Evolutionary conservation across 2,888 invertebrate species (phyloP).

Genomic region (Endomychus coccineus): DNA sequence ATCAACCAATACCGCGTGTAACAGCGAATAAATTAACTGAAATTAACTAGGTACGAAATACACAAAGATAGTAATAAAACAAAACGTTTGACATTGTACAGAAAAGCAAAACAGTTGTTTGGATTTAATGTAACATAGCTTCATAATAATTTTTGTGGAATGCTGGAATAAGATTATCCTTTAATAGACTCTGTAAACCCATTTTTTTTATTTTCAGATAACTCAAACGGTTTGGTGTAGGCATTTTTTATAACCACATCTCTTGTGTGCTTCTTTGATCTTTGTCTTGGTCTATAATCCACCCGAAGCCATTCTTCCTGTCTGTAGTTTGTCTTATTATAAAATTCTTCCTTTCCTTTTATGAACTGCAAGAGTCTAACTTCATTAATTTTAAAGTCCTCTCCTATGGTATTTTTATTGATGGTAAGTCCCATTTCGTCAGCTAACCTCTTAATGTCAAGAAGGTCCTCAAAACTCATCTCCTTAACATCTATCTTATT

Average conservation of each 20-base stretch:
- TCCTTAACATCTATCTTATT: constrained; percentile 1
- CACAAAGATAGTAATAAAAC: too few relatives aligned
- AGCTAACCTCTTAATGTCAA: constrained; percentile 22
- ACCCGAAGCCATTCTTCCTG: constrained; percentile 4
- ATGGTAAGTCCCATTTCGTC: constrained; percentile 10
- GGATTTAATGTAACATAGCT: not conserved
- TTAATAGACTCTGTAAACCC: not conserved
- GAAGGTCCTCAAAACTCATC: constrained; percentile 7
- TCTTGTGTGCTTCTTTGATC: not conserved
- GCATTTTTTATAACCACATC: not conserved
- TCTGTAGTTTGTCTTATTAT: not conserved
- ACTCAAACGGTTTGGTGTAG: not conserved
- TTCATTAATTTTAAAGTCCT: not conserved
- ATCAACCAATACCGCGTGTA: too few relatives aligned
- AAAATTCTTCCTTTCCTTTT: constrained; percentile 3
- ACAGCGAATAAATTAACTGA: too few relatives aligned
- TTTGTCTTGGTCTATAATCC: not conserved
- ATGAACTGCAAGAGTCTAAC: constrained; percentile 1
- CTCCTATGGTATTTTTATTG: constrained; percentile 1
- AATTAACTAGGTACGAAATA: too few relatives aligned
- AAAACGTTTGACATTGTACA: too few relatives aligned
- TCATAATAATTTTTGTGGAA: constrained; percentile 1
- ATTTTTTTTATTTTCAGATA: constrained; percentile 2
- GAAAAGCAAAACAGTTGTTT: constrained; percentile 2
- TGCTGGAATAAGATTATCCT: constrained; percentile 1